phyloP scores from a whole-genome alignment of 2,113 vertebrate genomes.

The Cyanistes caeruleus region DNA sequence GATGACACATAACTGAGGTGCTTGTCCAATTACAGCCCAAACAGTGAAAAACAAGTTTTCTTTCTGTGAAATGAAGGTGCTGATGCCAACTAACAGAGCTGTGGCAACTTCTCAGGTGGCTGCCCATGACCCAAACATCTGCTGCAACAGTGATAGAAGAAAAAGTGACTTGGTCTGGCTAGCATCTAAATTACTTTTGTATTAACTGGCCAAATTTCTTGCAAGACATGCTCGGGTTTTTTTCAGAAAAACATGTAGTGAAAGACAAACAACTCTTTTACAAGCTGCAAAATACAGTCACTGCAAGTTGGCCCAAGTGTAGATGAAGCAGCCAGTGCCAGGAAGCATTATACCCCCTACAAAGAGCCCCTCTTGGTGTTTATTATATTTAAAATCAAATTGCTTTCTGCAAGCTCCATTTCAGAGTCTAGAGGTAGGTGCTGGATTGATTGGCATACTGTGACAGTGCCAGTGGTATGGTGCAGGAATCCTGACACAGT shows the following conservation, averaged over 20 bases:
- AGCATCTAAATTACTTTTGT: not conserved
- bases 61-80: not conserved
- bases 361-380: not conserved
- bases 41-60: not conserved
- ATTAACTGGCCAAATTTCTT: not conserved
- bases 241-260: not conserved
- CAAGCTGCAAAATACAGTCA: not conserved
- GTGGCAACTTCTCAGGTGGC: not conserved
- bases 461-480: not conserved
- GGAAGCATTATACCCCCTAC: not conserved
- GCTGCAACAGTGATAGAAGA: not conserved
- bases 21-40: not conserved
- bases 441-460: not conserved
- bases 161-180: not conserved
- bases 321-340: not conserved
- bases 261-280: not conserved
- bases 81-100: not conserved
- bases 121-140: not conserved
- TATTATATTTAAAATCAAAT: not conserved
- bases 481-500: not conserved
- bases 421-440: not conserved
- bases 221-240: not conserved
- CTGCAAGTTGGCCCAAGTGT: not conserved
- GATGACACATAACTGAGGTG: not conserved
- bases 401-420: not conserved